phyloP scores from a whole-genome alignment of 2,113 vertebrate genomes.

The Macroglossus sobrinus region DNA sequence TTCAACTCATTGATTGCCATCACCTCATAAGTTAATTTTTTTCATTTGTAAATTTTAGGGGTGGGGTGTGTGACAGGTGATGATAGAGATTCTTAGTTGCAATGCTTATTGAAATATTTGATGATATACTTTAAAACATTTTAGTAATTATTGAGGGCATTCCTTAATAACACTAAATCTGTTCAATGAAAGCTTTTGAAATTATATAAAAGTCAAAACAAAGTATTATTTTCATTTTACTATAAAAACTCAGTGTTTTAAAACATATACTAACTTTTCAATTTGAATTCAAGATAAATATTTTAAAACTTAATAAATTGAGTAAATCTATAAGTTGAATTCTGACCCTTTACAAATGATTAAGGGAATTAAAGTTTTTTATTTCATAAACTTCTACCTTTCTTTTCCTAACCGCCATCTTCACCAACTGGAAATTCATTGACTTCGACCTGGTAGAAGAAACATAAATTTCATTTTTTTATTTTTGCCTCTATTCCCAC shows the following conservation, averaged over 20 bases:
- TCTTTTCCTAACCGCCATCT: not conserved
- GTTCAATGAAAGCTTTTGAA: not conserved
- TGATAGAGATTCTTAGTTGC: constrained; percentile 27
- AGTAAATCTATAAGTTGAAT: not conserved
- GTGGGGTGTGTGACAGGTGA: not conserved
- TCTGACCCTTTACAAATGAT: not conserved
- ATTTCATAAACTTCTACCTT: not conserved
- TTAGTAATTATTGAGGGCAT: constrained; percentile 32
- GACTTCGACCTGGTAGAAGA: not conserved
- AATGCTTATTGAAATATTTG: not conserved
- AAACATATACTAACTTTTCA: not conserved
- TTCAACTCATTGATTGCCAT: not conserved
- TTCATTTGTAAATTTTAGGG: not conserved
- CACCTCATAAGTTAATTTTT: constrained; percentile 8
- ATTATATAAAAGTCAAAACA: constrained; percentile 11
- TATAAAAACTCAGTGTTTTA: not conserved
- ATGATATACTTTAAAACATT: constrained; percentile 27
- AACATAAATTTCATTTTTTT: not conserved
- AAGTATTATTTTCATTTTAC: not conserved
- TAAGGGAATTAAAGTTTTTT: not conserved
- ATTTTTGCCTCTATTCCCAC: not conserved
- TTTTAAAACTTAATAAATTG: not conserved
- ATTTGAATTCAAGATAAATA: constrained; percentile 13
- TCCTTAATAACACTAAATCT: not conserved
- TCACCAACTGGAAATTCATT: not conserved